Conservation (phyloP, 2,113 vertebrate species). For the Sinosuthora webbiana region DNA sequence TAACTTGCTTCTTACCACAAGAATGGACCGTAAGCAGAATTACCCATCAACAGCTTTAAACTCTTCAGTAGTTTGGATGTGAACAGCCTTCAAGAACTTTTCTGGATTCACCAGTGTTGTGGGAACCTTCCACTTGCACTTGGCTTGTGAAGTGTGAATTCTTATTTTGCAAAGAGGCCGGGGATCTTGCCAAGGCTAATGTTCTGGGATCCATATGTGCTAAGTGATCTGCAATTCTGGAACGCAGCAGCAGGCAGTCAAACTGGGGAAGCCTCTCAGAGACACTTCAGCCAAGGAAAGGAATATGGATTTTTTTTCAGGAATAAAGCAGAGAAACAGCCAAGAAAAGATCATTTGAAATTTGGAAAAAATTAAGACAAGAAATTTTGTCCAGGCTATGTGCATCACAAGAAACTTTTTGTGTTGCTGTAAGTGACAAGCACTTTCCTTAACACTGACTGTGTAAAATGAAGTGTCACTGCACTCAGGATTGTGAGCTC, state of each 20-base stretch:
- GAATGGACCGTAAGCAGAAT: slow-evolving; percentile 2
- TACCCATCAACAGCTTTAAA: slow-evolving; percentile 39
- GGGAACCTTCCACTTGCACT: slow-evolving; percentile 48
- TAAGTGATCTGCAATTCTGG: slow-evolving; percentile 20
- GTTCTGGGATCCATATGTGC: slow-evolving; percentile 51
- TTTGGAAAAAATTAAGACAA: neutral
- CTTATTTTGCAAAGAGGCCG: slow-evolving; percentile 47
- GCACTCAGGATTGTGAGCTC: neutral
- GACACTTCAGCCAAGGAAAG: neutral
- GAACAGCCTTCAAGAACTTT: slow-evolving; percentile 7
- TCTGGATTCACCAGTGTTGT: slow-evolving; percentile 28
- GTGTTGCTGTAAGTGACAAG: neutral
- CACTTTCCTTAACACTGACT: neutral
- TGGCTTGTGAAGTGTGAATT: slow-evolving; percentile 58
- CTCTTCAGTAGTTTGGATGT: slow-evolving; percentile 38
- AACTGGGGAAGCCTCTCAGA: neutral
- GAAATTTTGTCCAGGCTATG: neutral
- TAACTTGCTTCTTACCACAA: slow-evolving; percentile 50
- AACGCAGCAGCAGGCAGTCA: neutral
- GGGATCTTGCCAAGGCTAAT: slow-evolving; percentile 60
- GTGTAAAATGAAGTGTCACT: neutral
- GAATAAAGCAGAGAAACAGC: neutral
- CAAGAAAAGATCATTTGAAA: neutral
- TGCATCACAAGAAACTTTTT: neutral
- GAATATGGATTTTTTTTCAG: neutral